Conservation (phyloP, 2,113 vertebrate genomes). For the Pollachius pollachius region DNA sequence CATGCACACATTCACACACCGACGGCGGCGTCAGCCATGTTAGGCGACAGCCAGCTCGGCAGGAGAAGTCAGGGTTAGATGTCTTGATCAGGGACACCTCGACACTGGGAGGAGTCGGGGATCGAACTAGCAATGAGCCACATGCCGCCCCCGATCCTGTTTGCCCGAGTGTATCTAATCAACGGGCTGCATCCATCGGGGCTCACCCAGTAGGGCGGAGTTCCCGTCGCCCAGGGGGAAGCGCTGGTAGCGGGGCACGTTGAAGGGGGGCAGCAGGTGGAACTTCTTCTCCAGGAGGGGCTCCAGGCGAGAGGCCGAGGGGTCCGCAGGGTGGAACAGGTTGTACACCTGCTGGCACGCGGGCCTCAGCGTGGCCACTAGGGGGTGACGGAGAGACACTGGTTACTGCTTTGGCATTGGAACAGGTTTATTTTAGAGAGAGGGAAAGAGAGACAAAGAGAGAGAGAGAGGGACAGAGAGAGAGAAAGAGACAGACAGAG, state of each 20-base stretch:
- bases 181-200: not conserved
- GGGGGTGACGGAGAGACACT: constrained; percentile 37
- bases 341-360: constrained; percentile 93
- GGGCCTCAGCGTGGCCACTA: constrained; percentile 81
- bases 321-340: constrained; percentile 90
- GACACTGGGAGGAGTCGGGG: no score
- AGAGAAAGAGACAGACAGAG: no score
- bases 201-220: constrained; percentile 84
- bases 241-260: constrained; percentile 89
- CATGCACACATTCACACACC: no score
- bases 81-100: no score
- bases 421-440: no score
- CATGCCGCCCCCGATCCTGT: not conserved
- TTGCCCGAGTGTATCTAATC: not conserved
- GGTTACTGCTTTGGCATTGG: no score
- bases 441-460: no score
- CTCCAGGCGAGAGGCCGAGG: constrained; percentile 91
- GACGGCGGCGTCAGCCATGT: no score
- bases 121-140: no score
- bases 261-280: constrained; percentile 86
- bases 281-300: constrained; percentile 87
- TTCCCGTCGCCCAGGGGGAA: constrained; percentile 88
- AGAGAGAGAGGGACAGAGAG: no score
- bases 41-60: no score
- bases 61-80: no score